These are phyloP conservation scores for Porites evermanni DNA, from an alignment of 92 coral and sea anemone genomes.

Conservation along the genomic window DNA sequence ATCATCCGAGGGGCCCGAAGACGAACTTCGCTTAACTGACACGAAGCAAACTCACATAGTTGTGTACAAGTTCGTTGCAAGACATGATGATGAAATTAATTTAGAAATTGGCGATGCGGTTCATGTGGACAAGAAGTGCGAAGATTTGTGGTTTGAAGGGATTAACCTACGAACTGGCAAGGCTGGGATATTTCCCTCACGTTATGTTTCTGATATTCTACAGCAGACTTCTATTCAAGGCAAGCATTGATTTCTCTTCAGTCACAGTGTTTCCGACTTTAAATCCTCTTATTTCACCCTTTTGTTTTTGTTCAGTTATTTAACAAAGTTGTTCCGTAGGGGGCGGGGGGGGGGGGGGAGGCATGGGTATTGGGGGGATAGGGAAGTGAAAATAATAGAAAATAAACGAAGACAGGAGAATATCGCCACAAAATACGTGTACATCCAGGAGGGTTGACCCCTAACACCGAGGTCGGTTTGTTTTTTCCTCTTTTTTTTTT, in stretches of 20 bases:
- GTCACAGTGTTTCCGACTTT: no score
- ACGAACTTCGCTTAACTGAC: constrained; percentile 13
- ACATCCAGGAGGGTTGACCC: no score
- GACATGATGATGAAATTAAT: constrained; percentile 86
- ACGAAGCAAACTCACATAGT: constrained; percentile 93
- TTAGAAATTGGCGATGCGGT: constrained; percentile 92
- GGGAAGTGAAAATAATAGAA: no score
- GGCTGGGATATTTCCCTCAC: constrained; percentile 83
- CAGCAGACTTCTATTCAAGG: constrained; percentile 42
- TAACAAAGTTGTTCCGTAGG: no score
- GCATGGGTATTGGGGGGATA: no score
- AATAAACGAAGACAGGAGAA: no score
- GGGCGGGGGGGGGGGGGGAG: neutral
- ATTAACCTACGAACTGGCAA: constrained; percentile 81
- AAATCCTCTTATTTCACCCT: no score
- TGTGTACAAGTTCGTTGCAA: constrained; percentile 83
- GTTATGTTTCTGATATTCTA: constrained; percentile 92
- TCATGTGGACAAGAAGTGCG: constrained; percentile 70
- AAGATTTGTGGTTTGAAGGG: constrained; percentile 97
- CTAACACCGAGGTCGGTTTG: no score
- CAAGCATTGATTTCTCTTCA: neutral
- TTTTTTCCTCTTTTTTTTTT: no score
- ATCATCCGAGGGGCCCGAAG: neutral
- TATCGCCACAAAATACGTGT: no score
- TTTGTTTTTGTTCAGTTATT: neutral